These are phyloP conservation scores for Thalassarche chlororhynchos DNA, from an alignment of 2,113 vertebrate species.

Conservation along the genomic window DNA sequence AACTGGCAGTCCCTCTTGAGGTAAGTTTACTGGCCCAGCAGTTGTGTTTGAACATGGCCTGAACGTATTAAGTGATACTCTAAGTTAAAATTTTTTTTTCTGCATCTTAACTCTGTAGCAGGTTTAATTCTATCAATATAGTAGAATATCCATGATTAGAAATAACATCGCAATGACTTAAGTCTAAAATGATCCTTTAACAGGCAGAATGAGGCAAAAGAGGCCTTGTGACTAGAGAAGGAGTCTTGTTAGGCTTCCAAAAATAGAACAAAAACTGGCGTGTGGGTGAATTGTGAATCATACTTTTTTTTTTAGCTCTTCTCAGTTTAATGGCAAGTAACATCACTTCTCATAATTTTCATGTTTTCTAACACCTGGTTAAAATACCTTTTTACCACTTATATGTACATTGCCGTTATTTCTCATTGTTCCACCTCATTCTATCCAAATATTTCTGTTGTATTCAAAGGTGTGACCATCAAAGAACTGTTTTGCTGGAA, in stretches of 20 bases:
- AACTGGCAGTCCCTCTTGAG: neutral
- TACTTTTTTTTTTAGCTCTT: neutral
- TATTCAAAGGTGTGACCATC: neutral
- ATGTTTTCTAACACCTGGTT: neutral
- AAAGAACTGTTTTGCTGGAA: neutral
- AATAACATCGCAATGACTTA: neutral
- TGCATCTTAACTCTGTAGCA: neutral
- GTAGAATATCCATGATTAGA: neutral
- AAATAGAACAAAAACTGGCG: conserved; percentile 20
- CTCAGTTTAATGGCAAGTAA: neutral
- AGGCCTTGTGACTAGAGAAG: conserved; percentile 9
- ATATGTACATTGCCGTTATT: neutral
- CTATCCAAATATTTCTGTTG: neutral
- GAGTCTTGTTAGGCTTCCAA: neutral
- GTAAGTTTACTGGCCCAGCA: neutral
- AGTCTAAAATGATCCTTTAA: neutral
- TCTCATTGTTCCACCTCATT: neutral
- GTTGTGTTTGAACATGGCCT: neutral
- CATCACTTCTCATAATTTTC: neutral
- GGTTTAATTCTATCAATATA: neutral
- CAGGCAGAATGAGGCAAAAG: neutral
- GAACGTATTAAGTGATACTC: neutral
- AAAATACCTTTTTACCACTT: neutral
- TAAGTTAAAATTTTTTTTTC: neutral
- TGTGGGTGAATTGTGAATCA: conserved; percentile 53